Evolutionary conservation across 2,113 vertebrate genomes (phyloP), one percentile per base, ranked within the genome.

Genomic region (Pelobates fuscus): DNA sequence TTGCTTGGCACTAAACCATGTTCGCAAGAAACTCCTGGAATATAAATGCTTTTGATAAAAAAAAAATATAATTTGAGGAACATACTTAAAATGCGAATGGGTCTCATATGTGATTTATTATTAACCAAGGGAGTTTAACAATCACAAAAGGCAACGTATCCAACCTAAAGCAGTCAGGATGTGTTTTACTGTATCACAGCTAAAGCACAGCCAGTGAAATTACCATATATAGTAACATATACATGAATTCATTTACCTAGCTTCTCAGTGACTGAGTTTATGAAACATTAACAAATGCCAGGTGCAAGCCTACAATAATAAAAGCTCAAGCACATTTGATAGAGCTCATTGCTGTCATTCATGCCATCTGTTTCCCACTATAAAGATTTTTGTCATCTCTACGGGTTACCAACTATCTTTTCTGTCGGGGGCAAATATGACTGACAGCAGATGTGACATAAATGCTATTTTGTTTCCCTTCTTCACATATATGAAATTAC

Each of bases 221-320:
- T 20, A 57, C 71, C 71, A 57, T 74, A 74, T 74, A 74, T 66
- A 74, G 61, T 66, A 74, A 30, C 24, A 49, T 54, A 23, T 74
- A 66, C 62, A 57, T 57, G 71, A 49, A 66, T 66, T 58, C 49
- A 74, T 58, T 74, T 74, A 66, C 21, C 71, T 43, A 64, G 60
- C 29, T 17, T 59, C 43, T 64, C 54, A 21, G 55, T 61, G 64
- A 43, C 24, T 26, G 46, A 61, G 61, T 49, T 74, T 18, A 66
- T 74, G 46, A 64, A 73, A 54, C 30, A 26, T 24, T 74, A 74
- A 74, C 71, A 74, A 74, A 74, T 74, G 46, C 71, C 71, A 74
- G 71, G 71, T 74, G 71, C 55, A 26, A 61, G 49, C 18, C 52
- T 26, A 64, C 62, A 49, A 54, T 72, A 64, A 25, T 59, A 64